Base-by-base conservation (phyloP, 2,113 vertebrate species). In the Hemichromis elongatus region DNA sequence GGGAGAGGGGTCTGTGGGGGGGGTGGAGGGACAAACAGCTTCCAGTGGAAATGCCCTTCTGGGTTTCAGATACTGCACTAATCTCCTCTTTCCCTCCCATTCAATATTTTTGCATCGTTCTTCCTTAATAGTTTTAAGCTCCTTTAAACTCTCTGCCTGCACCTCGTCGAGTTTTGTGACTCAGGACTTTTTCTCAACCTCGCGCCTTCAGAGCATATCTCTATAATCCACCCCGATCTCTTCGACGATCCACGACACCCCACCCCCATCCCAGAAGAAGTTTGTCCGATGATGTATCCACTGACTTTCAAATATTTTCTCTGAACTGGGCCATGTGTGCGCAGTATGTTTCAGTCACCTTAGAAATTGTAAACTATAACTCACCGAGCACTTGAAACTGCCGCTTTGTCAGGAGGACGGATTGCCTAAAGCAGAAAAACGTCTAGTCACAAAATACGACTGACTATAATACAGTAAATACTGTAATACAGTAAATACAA, bases 31-130 rank as follows among this genome's bases (percentile, higher is more conserved):
- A 82, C 79, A 45, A 35, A 9, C 21, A 5, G 83, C 86, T 82
- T 52, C 19, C 55, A 84, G 80, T 79, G 61, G 87, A 93, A 93
- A 91, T 89, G 92, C 80, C 85, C 90, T 77, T 82, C 61, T 81
- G 83, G 54, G 77, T 87, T 91, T 89, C 63, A 89, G 63, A 78
- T 78, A 77, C 68, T 63, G 52, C 81, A 61, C 70, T 91, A 80
- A 90, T 93, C 90, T 87, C 59, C 33, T 35, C 40, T 53, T 33
- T 24, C 30, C 68, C 47, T 68, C 35, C 57, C 52, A 28, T 26
- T 54, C 42, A 53, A 21, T 45, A 11, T 50, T 75, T 50, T 50
- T 50, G 16, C 45, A 30, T 13, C 68, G 50, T 75, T 75, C 45
- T 50, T 75, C 16, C 68, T 50, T 30, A 75, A 75, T 26, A 50